These are phyloP conservation scores for Candoia aspera DNA, from an alignment of 2,113 vertebrate species.

Conservation along the genomic window DNA sequence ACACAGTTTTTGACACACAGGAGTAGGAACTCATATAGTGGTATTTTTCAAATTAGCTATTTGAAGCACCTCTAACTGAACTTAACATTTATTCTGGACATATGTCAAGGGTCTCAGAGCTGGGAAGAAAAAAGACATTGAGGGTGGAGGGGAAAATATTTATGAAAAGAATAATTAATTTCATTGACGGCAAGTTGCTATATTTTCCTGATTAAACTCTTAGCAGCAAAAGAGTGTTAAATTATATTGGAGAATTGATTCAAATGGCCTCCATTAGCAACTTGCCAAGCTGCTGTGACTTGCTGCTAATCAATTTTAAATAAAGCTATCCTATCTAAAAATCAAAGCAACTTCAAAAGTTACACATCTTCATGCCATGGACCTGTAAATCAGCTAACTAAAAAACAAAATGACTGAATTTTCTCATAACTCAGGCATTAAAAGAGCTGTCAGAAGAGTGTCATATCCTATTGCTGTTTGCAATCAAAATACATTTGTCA, in stretches of 20 bases:
- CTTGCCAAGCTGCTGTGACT: constrained; percentile 75
- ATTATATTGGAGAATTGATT: constrained; percentile 79
- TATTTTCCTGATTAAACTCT: constrained; percentile 71
- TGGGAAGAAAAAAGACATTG: constrained; percentile 1
- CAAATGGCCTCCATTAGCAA: constrained; percentile 78
- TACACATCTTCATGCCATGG: constrained; percentile 43
- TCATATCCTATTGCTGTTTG: neutral
- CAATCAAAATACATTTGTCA: constrained; percentile 20
- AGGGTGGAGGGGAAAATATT: constrained; percentile 60
- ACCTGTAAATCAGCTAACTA: constrained; percentile 64
- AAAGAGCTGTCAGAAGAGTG: constrained; percentile 49
- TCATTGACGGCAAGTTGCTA: constrained; percentile 63
- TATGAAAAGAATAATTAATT: constrained; percentile 76
- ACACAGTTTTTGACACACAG: constrained; percentile 73
- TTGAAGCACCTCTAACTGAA: constrained; percentile 5
- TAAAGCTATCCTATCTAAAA: constrained; percentile 65
- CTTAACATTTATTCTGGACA: constrained; percentile 53
- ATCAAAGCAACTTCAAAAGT: constrained; percentile 43
- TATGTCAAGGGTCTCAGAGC: constrained; percentile 51
- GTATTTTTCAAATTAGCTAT: constrained; percentile 71
- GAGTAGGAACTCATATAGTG: constrained; percentile 72
- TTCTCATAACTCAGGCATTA: constrained; percentile 65
- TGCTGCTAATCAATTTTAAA: constrained; percentile 78
- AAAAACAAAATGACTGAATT: constrained; percentile 49
- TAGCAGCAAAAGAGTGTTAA: constrained; percentile 74